These are phyloP conservation scores for Acanthochromis polyacanthus DNA, from an alignment of 2,113 vertebrate genomes.

Conservation along the genomic window DNA sequence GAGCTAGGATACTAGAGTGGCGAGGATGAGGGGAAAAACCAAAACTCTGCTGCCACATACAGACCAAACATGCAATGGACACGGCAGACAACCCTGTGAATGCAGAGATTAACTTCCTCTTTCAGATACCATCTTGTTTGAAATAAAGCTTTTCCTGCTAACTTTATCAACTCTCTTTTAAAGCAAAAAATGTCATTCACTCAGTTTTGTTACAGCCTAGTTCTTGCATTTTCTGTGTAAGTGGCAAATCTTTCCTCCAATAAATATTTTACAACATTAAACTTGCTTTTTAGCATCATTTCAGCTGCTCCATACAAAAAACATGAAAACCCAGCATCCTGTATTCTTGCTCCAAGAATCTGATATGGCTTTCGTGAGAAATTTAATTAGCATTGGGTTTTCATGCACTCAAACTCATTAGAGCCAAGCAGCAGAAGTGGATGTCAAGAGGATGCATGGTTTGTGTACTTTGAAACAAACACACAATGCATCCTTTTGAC, in stretches of 20 bases:
- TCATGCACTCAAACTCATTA: conserved; percentile 53
- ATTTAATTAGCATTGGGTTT: conserved; percentile 57
- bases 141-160: background rate
- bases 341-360: conserved; percentile 16
- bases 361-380: conserved; percentile 29
- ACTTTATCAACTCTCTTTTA: background rate
- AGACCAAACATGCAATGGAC: background rate
- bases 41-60: background rate
- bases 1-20: background rate
- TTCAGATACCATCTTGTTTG: background rate
- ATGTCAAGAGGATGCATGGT: conserved; percentile 15
- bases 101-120: background rate
- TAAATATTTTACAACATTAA: conserved; percentile 37
- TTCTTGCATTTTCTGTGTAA: background rate
- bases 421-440: conserved; percentile 15
- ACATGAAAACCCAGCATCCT: conserved; percentile 19
- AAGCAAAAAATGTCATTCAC: background rate
- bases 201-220: background rate
- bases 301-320: too few relatives aligned
- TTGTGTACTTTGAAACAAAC: conserved; percentile 40
- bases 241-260: background rate
- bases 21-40: too few relatives aligned
- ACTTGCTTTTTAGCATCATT: background rate
- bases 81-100: background rate
- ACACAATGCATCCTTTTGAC: conserved; percentile 6